Base-by-base conservation (phyloP, 2,888 invertebrate genomes). In the Druceiella hillmani region DNA sequence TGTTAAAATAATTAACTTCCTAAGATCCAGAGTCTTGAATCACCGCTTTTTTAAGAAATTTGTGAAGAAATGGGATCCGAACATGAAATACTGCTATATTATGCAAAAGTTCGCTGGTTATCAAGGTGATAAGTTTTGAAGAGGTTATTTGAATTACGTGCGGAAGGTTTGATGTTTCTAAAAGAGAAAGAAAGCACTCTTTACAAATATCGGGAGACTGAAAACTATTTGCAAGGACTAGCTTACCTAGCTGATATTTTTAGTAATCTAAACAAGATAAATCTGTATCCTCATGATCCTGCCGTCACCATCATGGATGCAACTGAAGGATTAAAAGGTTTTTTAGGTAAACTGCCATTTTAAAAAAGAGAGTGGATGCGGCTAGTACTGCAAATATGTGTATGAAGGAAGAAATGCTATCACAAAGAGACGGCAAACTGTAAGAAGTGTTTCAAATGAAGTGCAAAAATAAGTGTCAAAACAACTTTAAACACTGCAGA, bases 11-110 rank as follows among this genome's bases (percentile, higher is more conserved):
- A 36, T 47, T 27, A 46, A 47, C 36, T 48, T 37, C 33, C 44
- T 47, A 28, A 40, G 43, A 50, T 33, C 45, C 30, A 38, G 45
- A 33, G 40, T 48, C 31, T 37, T 48, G 29, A 48, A 52, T 36
- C 43, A 43, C 33, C 40, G 46, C 33, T 36, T 51, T 35, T 50
- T 52, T 39, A 42, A 41, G 36, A 43, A 38, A 33, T 44, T 35
- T 51, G 50, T 40, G 31, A 50, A 38, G 49, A 51, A 40, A 50
- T 52, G 43, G 45, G 41, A 10, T 41, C 47, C 38, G 44, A 45
- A 36, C 44, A 46, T 41, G 38, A 40, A 30, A 36, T 37, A 28
- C 40, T 49, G 33, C 37, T 43, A 29, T 41, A 44, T 32, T 41
- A 47, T 36, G 42, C 45, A 33, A 42, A 50, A 43, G 44, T 47